phyloP scores from a whole-genome alignment of 2,797 vertebrate species.

The Myoxocephalus aenaeus region DNA sequence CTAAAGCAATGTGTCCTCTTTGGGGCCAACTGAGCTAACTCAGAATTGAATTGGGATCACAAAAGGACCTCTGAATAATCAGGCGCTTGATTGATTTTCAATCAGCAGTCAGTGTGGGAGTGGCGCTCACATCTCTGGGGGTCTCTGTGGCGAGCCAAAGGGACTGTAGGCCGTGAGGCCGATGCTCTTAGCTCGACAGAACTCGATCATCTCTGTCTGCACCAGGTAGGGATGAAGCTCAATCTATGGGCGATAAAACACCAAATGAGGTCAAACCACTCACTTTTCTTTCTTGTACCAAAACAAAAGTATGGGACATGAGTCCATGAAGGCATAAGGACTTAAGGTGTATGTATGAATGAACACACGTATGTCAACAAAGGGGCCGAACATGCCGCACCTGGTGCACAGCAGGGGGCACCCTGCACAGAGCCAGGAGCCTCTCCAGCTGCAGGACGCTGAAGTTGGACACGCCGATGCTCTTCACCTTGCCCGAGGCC shows the following conservation, averaged over 20 bases:
- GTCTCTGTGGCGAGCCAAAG: slow-evolving; percentile 82
- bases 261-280: not conserved
- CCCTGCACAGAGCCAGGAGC: slow-evolving; percentile 77
- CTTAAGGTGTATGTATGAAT: not conserved
- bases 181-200: slow-evolving; percentile 81
- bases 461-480: slow-evolving; percentile 87
- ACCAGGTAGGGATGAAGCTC: slow-evolving; percentile 85
- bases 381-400: slow-evolving; percentile 46
- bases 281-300: not conserved
- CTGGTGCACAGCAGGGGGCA: slow-evolving; percentile 85
- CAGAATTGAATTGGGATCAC: not conserved
- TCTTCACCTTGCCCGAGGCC: slow-evolving; percentile 81
- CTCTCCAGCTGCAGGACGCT: slow-evolving; percentile 82
- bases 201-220: slow-evolving; percentile 80
- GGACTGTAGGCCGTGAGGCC: slow-evolving; percentile 81
- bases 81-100: not conserved
- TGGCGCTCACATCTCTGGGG: slow-evolving; percentile 66
- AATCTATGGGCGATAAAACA: slow-evolving; percentile 61
- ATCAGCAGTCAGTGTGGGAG: not conserved
- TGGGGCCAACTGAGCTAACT: too few relatives aligned
- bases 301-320: not conserved
- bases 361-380: not conserved
- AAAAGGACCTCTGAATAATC: not conserved
- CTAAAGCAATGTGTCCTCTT: not conserved
- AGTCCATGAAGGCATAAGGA: not conserved